A percentile compares a stretch with the other conserved stretches of the same genome.
Conservation (phyloP, 2,113 vertebrate genomes). For the Cryptomyrus ogoouensis region DNA sequence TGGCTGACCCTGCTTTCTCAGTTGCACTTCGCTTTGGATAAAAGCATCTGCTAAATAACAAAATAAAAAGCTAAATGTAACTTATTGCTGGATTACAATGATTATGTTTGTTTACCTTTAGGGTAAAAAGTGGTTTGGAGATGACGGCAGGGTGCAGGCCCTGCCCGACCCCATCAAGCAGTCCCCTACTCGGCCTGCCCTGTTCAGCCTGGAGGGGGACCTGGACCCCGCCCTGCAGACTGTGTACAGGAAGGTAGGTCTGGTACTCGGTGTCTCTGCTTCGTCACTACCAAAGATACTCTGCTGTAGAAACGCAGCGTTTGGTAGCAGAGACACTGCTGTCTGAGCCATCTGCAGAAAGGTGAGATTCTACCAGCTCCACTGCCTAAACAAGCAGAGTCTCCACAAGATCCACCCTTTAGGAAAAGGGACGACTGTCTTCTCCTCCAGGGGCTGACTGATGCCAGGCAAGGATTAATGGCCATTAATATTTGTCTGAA, state of each 20-base stretch:
- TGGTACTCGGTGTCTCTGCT: neutral
- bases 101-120: constrained; percentile 40
- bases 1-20: neutral
- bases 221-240: constrained; percentile 70
- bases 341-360: neutral
- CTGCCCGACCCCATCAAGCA: constrained; percentile 84
- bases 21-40: neutral
- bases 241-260: constrained; percentile 76
- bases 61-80: neutral
- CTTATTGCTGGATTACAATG: neutral
- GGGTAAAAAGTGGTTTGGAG: constrained; percentile 89
- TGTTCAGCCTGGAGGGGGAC: constrained; percentile 62
- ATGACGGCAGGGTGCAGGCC: constrained; percentile 82
- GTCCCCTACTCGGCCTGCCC: constrained; percentile 68
- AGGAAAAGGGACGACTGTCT: neutral
- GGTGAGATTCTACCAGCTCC: neutral
- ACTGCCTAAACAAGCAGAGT: neutral
- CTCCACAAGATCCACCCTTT: neutral
- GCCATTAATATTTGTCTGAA: constrained; percentile 21
- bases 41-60: neutral
- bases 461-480: constrained; percentile 28
- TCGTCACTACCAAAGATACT: neutral
- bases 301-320: neutral
- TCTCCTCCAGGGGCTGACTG: neutral
- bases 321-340: neutral